phyloP scores from a whole-genome alignment of 2,888 invertebrate species.

The Thumatha senex region DNA sequence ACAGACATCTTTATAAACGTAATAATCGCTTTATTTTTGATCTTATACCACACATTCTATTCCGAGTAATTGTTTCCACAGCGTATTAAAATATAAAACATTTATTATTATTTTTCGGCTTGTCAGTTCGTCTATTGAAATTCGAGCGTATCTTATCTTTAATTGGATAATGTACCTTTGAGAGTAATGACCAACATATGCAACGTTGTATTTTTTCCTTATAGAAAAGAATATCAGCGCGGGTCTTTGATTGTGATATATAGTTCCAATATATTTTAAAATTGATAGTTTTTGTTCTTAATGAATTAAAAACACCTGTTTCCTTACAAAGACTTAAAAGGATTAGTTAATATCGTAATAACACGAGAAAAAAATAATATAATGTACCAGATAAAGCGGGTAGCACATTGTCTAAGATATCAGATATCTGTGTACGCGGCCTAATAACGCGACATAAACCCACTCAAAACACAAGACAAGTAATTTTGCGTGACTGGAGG shows the following conservation, averaged over 20 bases:
- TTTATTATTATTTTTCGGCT: slow-evolving; percentile 78
- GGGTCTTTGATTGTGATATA: slow-evolving; percentile 32
- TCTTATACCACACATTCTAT: slow-evolving; percentile 27
- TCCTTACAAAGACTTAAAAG: not conserved
- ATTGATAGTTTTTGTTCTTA: slow-evolving; percentile 29
- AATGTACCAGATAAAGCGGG: too few relatives aligned
- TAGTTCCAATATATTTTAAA: slow-evolving; percentile 34
- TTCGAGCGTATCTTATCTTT: slow-evolving; percentile 78
- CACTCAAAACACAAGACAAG: too few relatives aligned
- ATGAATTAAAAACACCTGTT: slow-evolving; percentile 9
- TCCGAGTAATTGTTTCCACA: slow-evolving; percentile 69
- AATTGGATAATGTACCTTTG: slow-evolving; percentile 70
- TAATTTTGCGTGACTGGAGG: too few relatives aligned
- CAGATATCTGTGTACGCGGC: too few relatives aligned
- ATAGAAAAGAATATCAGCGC: slow-evolving; percentile 15
- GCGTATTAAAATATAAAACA: slow-evolving; percentile 68
- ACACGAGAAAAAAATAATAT: too few relatives aligned
- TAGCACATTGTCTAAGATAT: not conserved
- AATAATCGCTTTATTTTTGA: slow-evolving; percentile 19
- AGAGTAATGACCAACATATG: slow-evolving; percentile 44
- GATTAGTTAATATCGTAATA: not conserved
- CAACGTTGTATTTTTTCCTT: slow-evolving; percentile 40
- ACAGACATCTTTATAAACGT: too few relatives aligned
- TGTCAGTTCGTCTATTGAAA: slow-evolving; percentile 78
- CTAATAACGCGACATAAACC: too few relatives aligned